Evolutionary conservation across 1,140 invertebrate species (phyloP), one percentile per base, ranked within the genome.

Genomic region (Sitobion miscanthi): DNA sequence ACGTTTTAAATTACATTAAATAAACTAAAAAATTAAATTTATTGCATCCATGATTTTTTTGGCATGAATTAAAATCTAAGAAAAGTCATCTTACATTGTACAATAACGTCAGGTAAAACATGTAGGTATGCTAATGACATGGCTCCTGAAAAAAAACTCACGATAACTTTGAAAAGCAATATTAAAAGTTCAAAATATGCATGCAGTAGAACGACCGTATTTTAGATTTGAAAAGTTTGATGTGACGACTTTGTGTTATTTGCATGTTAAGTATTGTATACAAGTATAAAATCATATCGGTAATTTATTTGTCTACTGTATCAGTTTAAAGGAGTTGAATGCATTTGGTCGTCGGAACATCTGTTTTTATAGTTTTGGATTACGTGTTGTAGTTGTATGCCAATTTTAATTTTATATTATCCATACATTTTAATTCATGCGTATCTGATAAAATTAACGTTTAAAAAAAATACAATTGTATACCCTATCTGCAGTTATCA

Each of bases 151-250:
- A 87, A 47, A 47, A 88, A 38, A 54, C 20, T 54, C 7, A 17
- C 30, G 8, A 88, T 88, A 52, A 49, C 49, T 88, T 88, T 54
- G 20, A 52, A 89, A 89, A 57, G n/a, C 21, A 89, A 57, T 54
- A 54, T 54, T 35, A 54, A 89, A 54, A 38, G 21, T 45, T 52
- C 0, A 88, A 54, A 88, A 52, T 30, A 88, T 52, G 11, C 25
- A 20, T 88, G 23, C 17, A 38, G n/a, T 38, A 25, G 20, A 54
- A 54, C 2, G 1, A 8, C 21, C 23, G 6, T 38, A 38, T 54
- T 54, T 89, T 89, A 54, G 21, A 57, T 57, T 89, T 89, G 21
- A 89, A 89, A 89, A 89, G 49, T 57, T 89, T 54, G n/a, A 89
- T 89, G 21, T 54, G 20, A 89, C 35, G 21, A 54, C 21, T 35